A percentile compares a stretch with the other conserved stretches of the same genome.
Evolutionary conservation across 2,113 vertebrate genomes (phyloP).

Genomic region (Cricetomys ansorgei): DNA sequence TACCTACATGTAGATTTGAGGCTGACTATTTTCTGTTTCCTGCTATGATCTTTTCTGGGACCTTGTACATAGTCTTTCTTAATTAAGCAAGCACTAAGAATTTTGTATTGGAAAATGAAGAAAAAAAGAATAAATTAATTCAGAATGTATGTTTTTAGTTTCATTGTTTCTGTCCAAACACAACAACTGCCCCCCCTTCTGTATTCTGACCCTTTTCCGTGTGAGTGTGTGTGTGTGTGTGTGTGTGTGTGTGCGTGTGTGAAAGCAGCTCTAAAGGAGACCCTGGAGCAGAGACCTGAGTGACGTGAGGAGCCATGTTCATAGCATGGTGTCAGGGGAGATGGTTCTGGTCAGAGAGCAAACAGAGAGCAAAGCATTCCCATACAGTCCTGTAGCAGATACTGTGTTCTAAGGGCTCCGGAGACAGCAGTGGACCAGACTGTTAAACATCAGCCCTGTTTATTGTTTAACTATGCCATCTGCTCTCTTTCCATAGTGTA

Average conservation of each 20-base stretch:
- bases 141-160: background rate
- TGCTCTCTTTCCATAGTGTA: conserved; percentile 28
- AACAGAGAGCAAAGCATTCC: conserved; percentile 3
- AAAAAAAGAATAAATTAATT: conserved; percentile 19
- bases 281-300: background rate
- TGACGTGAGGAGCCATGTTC: background rate
- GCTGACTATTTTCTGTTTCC: background rate
- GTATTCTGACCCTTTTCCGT: background rate
- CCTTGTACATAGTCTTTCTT: background rate
- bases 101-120: conserved; percentile 33
- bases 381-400: background rate
- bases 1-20: conserved; percentile 18
- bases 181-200: background rate
- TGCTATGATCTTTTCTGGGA: background rate
- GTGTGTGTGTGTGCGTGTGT: background rate
- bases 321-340: background rate
- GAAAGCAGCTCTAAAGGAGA: background rate
- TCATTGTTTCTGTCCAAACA: conserved; percentile 4
- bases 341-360: background rate
- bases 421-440: background rate
- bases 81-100: background rate
- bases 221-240: background rate
- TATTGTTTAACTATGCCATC: conserved; percentile 13
- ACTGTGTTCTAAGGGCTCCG: background rate
- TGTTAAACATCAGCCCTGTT: conserved; percentile 10